A percentile compares a stretch with the other conserved stretches of the same genome.
Conservation (phyloP, 2,113 vertebrate genomes). For the Cardinalis cardinalis region DNA sequence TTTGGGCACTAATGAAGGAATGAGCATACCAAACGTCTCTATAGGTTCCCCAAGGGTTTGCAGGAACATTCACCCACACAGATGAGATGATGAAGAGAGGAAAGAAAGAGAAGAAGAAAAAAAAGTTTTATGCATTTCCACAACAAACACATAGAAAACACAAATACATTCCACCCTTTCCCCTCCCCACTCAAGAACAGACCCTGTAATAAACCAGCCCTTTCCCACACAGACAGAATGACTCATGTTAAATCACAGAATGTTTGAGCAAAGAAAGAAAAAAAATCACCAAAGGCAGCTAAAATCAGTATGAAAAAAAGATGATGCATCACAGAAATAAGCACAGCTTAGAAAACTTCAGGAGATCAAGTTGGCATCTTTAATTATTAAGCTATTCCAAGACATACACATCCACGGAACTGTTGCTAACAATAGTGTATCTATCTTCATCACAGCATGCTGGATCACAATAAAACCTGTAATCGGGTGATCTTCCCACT, state of each 20-base stretch:
- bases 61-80: constrained; percentile 86
- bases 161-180: constrained; percentile 47
- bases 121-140: constrained; percentile 61
- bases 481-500: constrained; percentile 46
- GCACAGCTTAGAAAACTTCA: constrained; percentile 37
- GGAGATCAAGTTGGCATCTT: constrained; percentile 14
- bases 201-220: constrained; percentile 20
- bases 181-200: constrained; percentile 13
- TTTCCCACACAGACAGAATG: constrained; percentile 56
- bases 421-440: constrained; percentile 21
- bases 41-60: constrained; percentile 83
- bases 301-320: constrained; percentile 39
- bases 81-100: constrained; percentile 81
- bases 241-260: constrained; percentile 57
- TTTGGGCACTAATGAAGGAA: constrained; percentile 79
- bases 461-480: constrained; percentile 52
- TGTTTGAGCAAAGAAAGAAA: constrained; percentile 34
- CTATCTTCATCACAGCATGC: background rate
- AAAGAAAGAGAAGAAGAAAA: constrained; percentile 63
- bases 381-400: constrained; percentile 35
- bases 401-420: background rate
- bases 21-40: constrained; percentile 87
- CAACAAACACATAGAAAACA: constrained; percentile 56
- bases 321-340: constrained; percentile 52
- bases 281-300: constrained; percentile 1